Percentiles rank a stretch among this genome's conserved stretches.
phyloP scores from a whole-genome alignment of 2,888 invertebrate species.

The Pollenia amentaria region DNA sequence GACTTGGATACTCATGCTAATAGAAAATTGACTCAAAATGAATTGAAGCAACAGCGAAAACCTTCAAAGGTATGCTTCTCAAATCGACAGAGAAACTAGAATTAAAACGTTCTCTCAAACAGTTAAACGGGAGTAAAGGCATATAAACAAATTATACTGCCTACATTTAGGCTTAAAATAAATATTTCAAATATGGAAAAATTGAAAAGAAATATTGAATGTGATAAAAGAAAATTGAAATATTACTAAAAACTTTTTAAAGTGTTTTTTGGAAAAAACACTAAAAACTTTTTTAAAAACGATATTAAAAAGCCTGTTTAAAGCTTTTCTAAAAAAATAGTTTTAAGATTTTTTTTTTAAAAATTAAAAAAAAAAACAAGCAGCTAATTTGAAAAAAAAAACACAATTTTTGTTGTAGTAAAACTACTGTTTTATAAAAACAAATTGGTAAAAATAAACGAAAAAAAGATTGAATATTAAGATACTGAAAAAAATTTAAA shows the following conservation, averaged over 20 bases:
- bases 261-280: constrained; percentile 59
- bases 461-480: constrained; percentile 46
- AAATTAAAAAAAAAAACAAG: constrained; percentile 32
- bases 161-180: constrained; percentile 40
- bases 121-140: constrained; percentile 24
- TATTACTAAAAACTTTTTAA: constrained; percentile 49
- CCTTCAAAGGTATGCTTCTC: not conserved
- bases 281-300: constrained; percentile 53
- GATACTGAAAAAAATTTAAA: constrained; percentile 28
- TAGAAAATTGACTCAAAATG: not conserved
- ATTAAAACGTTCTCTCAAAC: not conserved
- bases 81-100: not conserved
- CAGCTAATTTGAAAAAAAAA: constrained; percentile 55
- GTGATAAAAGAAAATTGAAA: constrained; percentile 67
- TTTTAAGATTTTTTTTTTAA: constrained; percentile 50
- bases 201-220: constrained; percentile 39
- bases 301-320: constrained; percentile 60
- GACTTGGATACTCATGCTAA: not conserved
- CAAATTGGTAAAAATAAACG: constrained; percentile 43
- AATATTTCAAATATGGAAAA: constrained; percentile 40
- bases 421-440: constrained; percentile 55
- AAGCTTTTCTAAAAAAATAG: constrained; percentile 59
- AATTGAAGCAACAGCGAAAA: not conserved
- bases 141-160: constrained; percentile 26
- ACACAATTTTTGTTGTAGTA: constrained; percentile 44